Evolutionary conservation across 2,888 invertebrate species (phyloP).

Genomic region (Melinaea menophilus): DNA sequence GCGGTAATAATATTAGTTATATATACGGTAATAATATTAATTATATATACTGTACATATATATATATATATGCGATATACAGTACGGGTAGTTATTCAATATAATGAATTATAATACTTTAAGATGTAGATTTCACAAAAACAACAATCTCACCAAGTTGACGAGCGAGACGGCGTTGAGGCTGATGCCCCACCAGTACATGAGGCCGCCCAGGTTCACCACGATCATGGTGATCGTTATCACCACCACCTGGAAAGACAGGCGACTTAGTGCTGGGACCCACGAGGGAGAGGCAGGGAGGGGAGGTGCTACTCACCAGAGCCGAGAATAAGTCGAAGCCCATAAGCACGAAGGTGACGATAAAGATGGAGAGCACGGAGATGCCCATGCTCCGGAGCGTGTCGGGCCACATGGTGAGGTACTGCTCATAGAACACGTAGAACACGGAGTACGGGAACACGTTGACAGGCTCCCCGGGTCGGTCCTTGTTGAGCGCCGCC

Average conservation of each 20-base stretch:
- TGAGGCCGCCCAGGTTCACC: conserved; percentile 93
- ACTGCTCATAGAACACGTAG: conserved; percentile 99
- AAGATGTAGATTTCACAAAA: background rate
- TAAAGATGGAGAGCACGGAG: conserved; percentile 94
- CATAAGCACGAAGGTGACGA: conserved; percentile 94
- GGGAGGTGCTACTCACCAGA: conserved; percentile 60
- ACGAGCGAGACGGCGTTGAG: conserved; percentile 98
- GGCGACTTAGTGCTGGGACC: too few species aligned
- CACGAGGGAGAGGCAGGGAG: background rate
- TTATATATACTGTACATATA: too few species aligned
- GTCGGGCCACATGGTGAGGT: conserved; percentile 96
- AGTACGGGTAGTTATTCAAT: too few species aligned
- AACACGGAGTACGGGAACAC: conserved; percentile 96
- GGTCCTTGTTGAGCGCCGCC: conserved; percentile 81
- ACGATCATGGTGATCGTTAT: conserved; percentile 96
- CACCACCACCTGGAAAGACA: conserved; percentile 81
- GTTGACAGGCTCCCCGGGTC: conserved; percentile 74
- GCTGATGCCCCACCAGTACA: conserved; percentile 98
- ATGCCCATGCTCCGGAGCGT: conserved; percentile 91
- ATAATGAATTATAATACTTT: too few species aligned
- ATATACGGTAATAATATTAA: too few species aligned
- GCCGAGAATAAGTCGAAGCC: conserved; percentile 96
- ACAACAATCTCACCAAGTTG: conserved; percentile 80
- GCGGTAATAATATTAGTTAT: too few species aligned
- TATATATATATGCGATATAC: too few species aligned